Base-by-base conservation (phyloP, 2,888 invertebrate species). In the Stenchaetothrips biformis region DNA sequence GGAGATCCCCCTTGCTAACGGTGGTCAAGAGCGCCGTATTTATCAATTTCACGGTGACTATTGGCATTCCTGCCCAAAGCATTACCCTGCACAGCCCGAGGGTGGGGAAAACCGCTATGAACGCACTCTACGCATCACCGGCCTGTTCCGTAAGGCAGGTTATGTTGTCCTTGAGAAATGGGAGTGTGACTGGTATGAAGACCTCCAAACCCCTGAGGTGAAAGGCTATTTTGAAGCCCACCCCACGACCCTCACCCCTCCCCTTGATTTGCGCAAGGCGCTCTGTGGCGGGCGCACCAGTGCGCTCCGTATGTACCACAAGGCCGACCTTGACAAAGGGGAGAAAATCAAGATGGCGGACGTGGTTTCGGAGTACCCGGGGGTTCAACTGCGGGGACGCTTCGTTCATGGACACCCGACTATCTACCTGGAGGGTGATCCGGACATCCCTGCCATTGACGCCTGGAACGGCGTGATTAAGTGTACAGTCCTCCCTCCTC, bases 241-340 rank as follows among this genome's bases (percentile, higher is more conserved):
- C 16, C 21, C 79, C 53, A 53, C 78, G 37, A 67, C 78, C 2
- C 48, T 27, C 49, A n/a, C 13, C 0, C 48, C 49, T 8, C 83
- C 82, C 0, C 78, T 84, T 21, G 82, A 84, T 59, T 83, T 84
- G 7, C 77, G 84, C 11, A 83, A 84, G 80, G 82, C 83, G 2
- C 84, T 85, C 80, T 84, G 82, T 80, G 84, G 84, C 9, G 85
- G 84, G 18, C 81, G 85, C 13, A 84, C 84, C 7, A 80, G 80
- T 16, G 77, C 77, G 16, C 21, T 80, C 2, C 67, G 48, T 16
- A 47, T 78, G 37, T 37, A 37, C 4, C 37, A 37, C 37, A 37
- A 37, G 37, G 37, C 37, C 1, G 37, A 37, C 37, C 37, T 37
- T 37, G 37, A 37, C 37, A 37, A 37, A 74, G 11, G 79, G 13